Conservation (phyloP, 1,140 invertebrate species). For the Sinonovacula constricta region DNA sequence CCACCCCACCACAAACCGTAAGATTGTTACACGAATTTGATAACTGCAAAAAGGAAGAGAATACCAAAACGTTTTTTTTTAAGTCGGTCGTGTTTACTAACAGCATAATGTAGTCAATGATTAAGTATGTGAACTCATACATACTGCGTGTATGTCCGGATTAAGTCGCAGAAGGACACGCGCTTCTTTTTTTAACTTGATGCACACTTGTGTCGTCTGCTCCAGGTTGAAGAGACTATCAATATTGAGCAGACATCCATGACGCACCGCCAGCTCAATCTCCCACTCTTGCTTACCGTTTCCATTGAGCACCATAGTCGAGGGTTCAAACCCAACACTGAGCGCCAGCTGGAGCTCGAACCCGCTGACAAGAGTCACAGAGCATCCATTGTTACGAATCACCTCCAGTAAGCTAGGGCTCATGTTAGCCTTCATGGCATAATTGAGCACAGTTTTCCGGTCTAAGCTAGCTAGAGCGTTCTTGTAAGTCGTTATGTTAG, state of each 20-base stretch:
- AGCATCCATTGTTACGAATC: constrained; percentile 66
- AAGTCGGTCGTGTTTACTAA: too few relatives aligned
- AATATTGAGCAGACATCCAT: constrained; percentile 76
- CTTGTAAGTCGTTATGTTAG: constrained; percentile 69
- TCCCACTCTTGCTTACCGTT: constrained; percentile 78
- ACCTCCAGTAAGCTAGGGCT: constrained; percentile 72
- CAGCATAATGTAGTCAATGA: too few relatives aligned
- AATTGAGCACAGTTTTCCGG: constrained; percentile 64
- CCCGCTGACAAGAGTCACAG: constrained; percentile 75
- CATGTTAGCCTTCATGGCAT: constrained; percentile 76
- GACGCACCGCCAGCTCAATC: constrained; percentile 74
- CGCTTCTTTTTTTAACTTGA: constrained; percentile 45
- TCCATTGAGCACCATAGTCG: constrained; percentile 76
- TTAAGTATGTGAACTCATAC: too few relatives aligned
- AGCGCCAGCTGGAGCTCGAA: constrained; percentile 75
- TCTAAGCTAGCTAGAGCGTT: constrained; percentile 59
- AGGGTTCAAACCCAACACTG: constrained; percentile 69
- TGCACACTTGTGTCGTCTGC: constrained; percentile 65
- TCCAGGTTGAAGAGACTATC: constrained; percentile 77
- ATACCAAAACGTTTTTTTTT: too few relatives aligned
- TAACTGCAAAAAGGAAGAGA: too few relatives aligned
- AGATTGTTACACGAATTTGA: too few relatives aligned
- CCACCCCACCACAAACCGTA: too few relatives aligned
- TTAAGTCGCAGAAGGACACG: constrained; percentile 68
- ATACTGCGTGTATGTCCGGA: constrained; percentile 69